Evolutionary conservation across 1,140 invertebrate genomes (phyloP), one percentile per base, ranked within the genome.

Genomic region (Panulirus ornatus): DNA sequence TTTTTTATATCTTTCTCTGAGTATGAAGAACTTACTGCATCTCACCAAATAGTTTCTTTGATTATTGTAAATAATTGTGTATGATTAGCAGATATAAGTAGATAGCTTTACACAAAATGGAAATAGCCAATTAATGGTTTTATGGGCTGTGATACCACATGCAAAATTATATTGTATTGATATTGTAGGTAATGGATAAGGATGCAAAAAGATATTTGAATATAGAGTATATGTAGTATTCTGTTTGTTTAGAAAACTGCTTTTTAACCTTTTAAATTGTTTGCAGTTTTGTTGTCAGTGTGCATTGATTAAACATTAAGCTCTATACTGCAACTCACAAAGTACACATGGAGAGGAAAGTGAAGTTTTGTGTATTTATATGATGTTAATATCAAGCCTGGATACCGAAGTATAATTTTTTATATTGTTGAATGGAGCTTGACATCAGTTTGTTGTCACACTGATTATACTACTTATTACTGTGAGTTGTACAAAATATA

Each of bases 91-190:
- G 22, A 36, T 34, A 38, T 44, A 70, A 42, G 76, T 73, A 82
- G 63, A 42, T 89, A 89, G 88, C 47, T 84, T 75, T 89, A 89
- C 79, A 88, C 71, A 89, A 79, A 89, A 81, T 73, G 42, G 70
- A 75, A 89, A 81, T 89, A 89, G 88, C 79, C 88, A 89, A 51
- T 82, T 75, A 83, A 84, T 58, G 79, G 78, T 75, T 89, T 88
- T 42, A 81, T 88, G 87, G 87, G 87, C 88, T 89, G 88, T 89
- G 88, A 89, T 89, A 89, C 81, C 88, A 88, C 88, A 83, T 89
- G 88, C 88, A 89, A 83, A 89, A 83, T 83, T 73, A 47, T 83
- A 58, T 63, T 87, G 51, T 75, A 58, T 89, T 63, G 30, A 84
- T 89, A 70, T 83, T 75, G 38, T 73, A 89, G 70, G 11, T 76